Conservation (phyloP, 1,140 invertebrate genomes). For the Caenorhabditis brenneri region DNA sequence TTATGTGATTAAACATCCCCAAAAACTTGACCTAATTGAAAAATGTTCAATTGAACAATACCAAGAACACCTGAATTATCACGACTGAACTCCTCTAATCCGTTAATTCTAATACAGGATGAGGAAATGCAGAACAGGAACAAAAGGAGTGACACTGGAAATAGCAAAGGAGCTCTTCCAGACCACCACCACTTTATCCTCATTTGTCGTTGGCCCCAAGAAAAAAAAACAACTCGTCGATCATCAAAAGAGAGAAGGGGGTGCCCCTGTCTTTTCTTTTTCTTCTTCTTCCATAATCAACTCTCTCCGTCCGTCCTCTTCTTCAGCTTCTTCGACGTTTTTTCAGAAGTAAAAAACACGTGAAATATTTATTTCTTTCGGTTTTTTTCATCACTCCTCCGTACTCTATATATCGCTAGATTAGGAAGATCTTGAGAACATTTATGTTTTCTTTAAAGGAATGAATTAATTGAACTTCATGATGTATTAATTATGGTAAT, state of each 20-base stretch:
- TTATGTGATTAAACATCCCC: background rate
- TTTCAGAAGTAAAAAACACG: background rate
- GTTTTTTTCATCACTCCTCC: background rate
- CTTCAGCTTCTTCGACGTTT: background rate
- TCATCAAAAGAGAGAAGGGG: background rate
- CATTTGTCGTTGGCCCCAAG: background rate
- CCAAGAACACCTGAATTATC: background rate
- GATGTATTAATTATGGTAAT: too few relatives aligned
- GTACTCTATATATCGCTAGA: too few relatives aligned
- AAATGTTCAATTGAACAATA: background rate
- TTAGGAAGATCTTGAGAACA: too few relatives aligned
- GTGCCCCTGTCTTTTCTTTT: background rate
- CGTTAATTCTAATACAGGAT: background rate
- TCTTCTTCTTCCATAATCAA: background rate
- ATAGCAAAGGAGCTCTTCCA: background rate
- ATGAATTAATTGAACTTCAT: too few relatives aligned
- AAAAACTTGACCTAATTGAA: too few relatives aligned
- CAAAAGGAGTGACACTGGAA: background rate
- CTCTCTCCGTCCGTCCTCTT: slow-evolving; percentile 1
- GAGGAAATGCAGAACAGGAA: background rate
- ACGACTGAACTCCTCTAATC: background rate
- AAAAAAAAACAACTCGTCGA: slow-evolving; percentile 8
- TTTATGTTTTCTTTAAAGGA: too few relatives aligned
- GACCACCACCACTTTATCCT: background rate
- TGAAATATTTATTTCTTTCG: slow-evolving; percentile 1